Base-by-base conservation (phyloP, 1,140 invertebrate species). In the Aphidius ervi region DNA sequence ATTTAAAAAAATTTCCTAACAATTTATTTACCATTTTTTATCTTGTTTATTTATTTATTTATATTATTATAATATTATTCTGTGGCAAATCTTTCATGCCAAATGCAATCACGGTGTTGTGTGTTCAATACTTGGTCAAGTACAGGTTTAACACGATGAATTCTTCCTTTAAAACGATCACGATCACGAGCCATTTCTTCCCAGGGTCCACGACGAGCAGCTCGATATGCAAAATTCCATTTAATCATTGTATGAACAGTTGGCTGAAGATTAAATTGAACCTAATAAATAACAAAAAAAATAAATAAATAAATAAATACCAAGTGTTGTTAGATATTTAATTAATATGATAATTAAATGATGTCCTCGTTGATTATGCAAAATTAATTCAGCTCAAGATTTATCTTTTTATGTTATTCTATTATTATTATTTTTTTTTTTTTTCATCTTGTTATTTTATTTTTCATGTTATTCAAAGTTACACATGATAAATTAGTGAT, bases 211-310 rank as follows among this genome's bases (percentile, higher is more conserved):
- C 80, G 82, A 42, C 87, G 74, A 9, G 86, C 86, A 45, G 80
- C 78, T 56, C 84, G 77, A 68, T 87, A 86, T 5, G 86, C 87
- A 66, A 74, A 87, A 58, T 83, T 74, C 87, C 86, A 88, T 46
- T 81, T 69, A 4, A 84, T 66, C 82, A 88, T 86, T 1, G 72
- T 71, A 65, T 87, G 84, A 42, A 88, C 72, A 64, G 68, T 73
- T 23, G 74, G 82, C 50, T 65, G 79, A 62, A 72, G 66, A 62
- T 76, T 80, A 66, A 88, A 88, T 40, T 77, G 81, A 3, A 88
- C 87, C 87, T 88, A 66, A 45, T 78, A 81, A 58, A 60, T 70
- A 69, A 65, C 58, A 66, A 55, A n/a, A 50, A 53, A 46, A 39
- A n/a, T n/a, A n/a, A 8, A 50, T 53, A 37, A 50, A 41, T 60